Conservation (phyloP, 2,113 vertebrate species). For the Girardinichthys multiradiatus region DNA sequence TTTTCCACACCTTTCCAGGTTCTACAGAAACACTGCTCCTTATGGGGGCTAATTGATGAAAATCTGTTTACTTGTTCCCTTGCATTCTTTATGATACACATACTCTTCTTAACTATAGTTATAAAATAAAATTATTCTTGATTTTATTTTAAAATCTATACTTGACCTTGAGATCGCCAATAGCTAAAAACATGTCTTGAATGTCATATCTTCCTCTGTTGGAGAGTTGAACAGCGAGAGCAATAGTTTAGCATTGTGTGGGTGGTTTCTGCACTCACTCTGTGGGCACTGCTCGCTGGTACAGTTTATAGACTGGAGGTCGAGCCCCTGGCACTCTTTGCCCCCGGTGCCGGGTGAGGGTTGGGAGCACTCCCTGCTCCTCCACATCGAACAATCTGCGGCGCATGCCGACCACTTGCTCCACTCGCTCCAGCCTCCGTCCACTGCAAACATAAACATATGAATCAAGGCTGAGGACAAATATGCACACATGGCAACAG, state of each 20-base stretch:
- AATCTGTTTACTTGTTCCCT: slow-evolving; percentile 1
- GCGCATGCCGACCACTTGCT: slow-evolving; percentile 96
- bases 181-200: slow-evolving; percentile 6
- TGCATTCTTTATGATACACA: background rate
- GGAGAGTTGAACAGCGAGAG: slow-evolving; percentile 4
- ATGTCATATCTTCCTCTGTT: slow-evolving; percentile 7
- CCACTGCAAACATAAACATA: slow-evolving; percentile 81
- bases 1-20: too few species aligned
- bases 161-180: background rate
- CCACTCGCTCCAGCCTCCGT: slow-evolving; percentile 95
- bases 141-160: background rate
- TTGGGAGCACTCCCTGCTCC: slow-evolving; percentile 94
- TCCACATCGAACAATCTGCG: slow-evolving; percentile 93
- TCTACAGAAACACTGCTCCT: background rate
- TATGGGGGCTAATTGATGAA: slow-evolving; percentile 27
- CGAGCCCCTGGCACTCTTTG: slow-evolving; percentile 88
- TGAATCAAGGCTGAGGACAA: slow-evolving; percentile 10
- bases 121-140: background rate
- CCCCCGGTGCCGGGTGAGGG: slow-evolving; percentile 93
- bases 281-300: slow-evolving; percentile 94
- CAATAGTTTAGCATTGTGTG: slow-evolving; percentile 21
- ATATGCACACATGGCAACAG: slow-evolving; percentile 16
- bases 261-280: slow-evolving; percentile 83
- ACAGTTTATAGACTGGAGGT: slow-evolving; percentile 94
- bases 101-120: background rate